A percentile compares a stretch with the other conserved stretches of the same genome.
phyloP scores from a whole-genome alignment of 2,888 invertebrate species.

The Spilosoma lubricipeda region DNA sequence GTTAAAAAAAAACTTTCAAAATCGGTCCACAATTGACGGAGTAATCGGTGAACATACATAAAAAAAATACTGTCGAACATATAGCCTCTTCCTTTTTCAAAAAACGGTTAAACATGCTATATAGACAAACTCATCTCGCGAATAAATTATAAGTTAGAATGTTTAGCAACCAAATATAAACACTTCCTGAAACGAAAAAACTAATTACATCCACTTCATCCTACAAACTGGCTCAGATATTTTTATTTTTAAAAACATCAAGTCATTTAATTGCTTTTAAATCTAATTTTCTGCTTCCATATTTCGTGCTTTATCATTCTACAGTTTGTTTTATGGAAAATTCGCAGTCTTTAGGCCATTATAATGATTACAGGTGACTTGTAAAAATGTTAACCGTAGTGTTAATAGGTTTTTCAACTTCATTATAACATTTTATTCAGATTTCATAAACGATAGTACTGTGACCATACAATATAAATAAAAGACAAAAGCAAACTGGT shows the following conservation, averaged over 20 bases:
- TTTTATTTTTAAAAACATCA: slow-evolving; percentile 53
- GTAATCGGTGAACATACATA: too few species aligned
- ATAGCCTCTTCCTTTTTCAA: too few species aligned
- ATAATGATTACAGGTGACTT: slow-evolving; percentile 66
- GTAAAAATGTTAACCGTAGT: slow-evolving; percentile 42
- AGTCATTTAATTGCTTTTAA: slow-evolving; percentile 60
- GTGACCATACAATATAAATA: neutral
- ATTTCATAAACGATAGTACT: neutral
- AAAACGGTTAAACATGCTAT: too few species aligned
- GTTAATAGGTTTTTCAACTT: slow-evolving; percentile 8
- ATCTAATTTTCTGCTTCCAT: slow-evolving; percentile 57
- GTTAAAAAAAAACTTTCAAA: too few species aligned
- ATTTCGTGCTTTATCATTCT: slow-evolving; percentile 70
- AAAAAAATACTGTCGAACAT: too few species aligned
- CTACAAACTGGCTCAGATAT: slow-evolving; percentile 35
- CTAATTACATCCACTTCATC: slow-evolving; percentile 23
- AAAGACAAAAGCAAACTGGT: neutral
- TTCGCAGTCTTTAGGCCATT: slow-evolving; percentile 58
- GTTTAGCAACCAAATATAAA: neutral
- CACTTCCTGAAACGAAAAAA: slow-evolving; percentile 4
- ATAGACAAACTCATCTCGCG: neutral
- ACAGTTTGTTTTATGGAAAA: slow-evolving; percentile 66
- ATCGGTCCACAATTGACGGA: too few species aligned
- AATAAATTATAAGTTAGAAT: neutral
- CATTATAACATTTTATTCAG: neutral